phyloP scores from a whole-genome alignment of 1,140 invertebrate species.

The Apis florea region DNA sequence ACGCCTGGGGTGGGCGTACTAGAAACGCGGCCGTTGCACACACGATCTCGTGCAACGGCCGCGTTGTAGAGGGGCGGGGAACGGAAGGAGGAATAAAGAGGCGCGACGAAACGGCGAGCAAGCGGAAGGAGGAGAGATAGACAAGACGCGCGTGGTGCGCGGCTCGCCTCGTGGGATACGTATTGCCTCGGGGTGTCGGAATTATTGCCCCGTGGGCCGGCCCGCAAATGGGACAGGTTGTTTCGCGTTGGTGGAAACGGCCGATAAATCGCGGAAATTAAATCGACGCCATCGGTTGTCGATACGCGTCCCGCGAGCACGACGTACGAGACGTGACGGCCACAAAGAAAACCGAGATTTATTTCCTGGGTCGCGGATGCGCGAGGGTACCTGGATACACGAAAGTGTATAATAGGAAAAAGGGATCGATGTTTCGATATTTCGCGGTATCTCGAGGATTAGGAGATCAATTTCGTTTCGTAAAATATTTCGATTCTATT shows the following conservation, averaged over 20 bases:
- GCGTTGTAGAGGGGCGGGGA: conserved; percentile 39
- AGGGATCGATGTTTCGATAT: conserved; percentile 14
- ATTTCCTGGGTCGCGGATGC: conserved; percentile 5
- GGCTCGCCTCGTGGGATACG: conserved; percentile 53
- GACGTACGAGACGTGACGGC: conserved; percentile 35
- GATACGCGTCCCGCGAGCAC: conserved; percentile 35
- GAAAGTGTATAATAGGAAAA: too few species aligned
- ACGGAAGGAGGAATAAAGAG: conserved; percentile 2
- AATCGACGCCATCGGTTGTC: conserved; percentile 60
- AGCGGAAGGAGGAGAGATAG: conserved; percentile 16
- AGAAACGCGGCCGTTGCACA: conserved; percentile 50
- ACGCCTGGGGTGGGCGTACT: conserved; percentile 57
- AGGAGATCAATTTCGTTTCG: too few species aligned
- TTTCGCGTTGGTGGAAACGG: conserved; percentile 65
- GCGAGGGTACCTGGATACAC: conserved; percentile 4
- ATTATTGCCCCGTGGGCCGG: conserved; percentile 62
- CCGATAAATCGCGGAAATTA: conserved; percentile 68
- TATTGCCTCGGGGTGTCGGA: conserved; percentile 59
- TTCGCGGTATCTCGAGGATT: too few species aligned
- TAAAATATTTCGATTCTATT: too few species aligned
- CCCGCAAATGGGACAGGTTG: conserved; percentile 67
- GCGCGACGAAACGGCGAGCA: too few species aligned
- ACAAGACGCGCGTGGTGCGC: conserved; percentile 58
- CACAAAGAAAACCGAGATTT: conserved; percentile 26
- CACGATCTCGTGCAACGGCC: too few species aligned